Base-by-base conservation (phyloP, 2,797 vertebrate species). In the Cryptoprocta ferox region DNA sequence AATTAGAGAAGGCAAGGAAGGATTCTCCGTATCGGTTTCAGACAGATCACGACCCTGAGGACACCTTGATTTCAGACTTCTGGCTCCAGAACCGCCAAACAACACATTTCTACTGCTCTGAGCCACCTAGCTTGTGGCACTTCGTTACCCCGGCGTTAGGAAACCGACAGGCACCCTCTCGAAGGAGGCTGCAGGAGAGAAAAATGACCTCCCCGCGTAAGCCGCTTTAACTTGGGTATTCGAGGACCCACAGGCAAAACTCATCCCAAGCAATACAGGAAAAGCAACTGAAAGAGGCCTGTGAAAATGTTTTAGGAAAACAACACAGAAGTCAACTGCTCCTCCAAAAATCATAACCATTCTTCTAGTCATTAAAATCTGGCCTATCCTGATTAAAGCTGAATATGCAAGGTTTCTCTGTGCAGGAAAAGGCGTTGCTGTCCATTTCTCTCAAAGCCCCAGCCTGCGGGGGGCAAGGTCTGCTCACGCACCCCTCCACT, bases 141-240 rank as follows among this genome's bases (percentile, higher is more conserved):
- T 70, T 53, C 21, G 1, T 53, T 48, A 11, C 10, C 0, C 0
- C 28, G 13, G 30, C 11, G 32, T 66, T 14, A 14, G 12, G 30
- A 89, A 89, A 82, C 9, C 0, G 5, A 42, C 8, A 11, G 0
- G 7, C 35, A 89, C 4, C 21, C 39, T 61, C 5, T n/a, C 1
- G 14, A 24, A 35, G 3, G 66, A 61, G n/a, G 81, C 3, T 75
- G 14, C 42, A 45, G 0, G 65, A 85, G 9, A 84, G 28, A 65
- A 83, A 75, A 70, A 79, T 13, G 18, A 59, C 21, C 30, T 26
- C 4, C 21, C 4, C 35, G 11, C n/a, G 24, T 21, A n/a, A 39
- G 26, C 14, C 9, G n/a, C 11, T 50, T 18, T 50, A 42, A n/a
- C 6, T 0, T 1, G 3, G 14, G 1, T 50, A 18, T 10, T 61